Percentiles rank a stretch among this genome's conserved stretches.
These are phyloP conservation scores for Onychomys leucogaster DNA, from an alignment of 2,797 vertebrate species.

Conservation along the genomic window DNA sequence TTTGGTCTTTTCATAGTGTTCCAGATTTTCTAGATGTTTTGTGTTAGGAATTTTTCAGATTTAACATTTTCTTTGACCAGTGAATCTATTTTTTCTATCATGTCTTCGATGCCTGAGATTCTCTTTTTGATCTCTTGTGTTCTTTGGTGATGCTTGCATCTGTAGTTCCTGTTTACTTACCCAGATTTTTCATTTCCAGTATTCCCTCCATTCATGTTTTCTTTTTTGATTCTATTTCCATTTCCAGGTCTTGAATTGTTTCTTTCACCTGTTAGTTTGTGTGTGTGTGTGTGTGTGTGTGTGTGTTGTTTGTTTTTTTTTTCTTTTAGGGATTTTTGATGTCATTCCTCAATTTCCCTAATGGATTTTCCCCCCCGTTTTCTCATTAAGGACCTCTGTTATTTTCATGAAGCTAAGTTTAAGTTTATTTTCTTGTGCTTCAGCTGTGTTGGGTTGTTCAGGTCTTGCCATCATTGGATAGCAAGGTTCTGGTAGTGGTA, in stretches of 20 bases:
- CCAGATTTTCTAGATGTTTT: not conserved
- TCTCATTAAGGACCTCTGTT: not conserved
- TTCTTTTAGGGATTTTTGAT: not conserved
- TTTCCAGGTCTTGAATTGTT: not conserved
- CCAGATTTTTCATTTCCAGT: not conserved
- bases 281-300: too few species aligned
- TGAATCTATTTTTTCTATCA: not conserved
- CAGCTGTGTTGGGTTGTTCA: too few species aligned
- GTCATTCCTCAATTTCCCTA: not conserved
- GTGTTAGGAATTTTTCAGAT: not conserved
- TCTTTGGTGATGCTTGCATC: not conserved
- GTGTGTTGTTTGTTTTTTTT: not conserved
- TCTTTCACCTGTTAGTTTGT: not conserved
- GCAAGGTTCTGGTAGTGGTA: not conserved
- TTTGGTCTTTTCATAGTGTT: not conserved
- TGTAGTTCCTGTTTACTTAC: not conserved
- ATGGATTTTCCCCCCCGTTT: not conserved
- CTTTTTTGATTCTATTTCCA: not conserved
- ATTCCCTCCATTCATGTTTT: not conserved
- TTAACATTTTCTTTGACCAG: not conserved
- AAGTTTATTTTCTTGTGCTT: too few species aligned
- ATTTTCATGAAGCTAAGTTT: not conserved
- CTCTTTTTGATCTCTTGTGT: not conserved
- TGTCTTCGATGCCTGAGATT: not conserved
- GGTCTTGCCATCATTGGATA: not conserved